These are phyloP conservation scores for Eupithecia insigniata DNA, from an alignment of 2,888 invertebrate genomes.

Conservation along the genomic window DNA sequence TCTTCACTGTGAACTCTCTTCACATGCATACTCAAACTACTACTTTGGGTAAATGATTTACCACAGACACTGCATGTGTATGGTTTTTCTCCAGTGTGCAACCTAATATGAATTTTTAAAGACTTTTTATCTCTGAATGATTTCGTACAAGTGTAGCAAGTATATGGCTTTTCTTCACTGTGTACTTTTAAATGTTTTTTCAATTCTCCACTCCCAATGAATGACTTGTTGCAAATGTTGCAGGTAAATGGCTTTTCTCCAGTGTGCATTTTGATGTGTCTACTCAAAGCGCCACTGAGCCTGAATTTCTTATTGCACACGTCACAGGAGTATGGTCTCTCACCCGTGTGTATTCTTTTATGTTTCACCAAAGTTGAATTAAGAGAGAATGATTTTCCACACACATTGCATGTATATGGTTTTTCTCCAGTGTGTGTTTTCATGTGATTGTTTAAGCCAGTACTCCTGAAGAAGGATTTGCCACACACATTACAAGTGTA, in stretches of 20 bases:
- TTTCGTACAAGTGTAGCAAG: conserved; percentile 25
- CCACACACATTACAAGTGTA: conserved; percentile 21
- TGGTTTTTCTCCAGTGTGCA: conserved; percentile 29
- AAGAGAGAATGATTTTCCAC: conserved; percentile 17
- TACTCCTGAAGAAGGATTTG: conserved; percentile 26
- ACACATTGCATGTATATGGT: conserved; percentile 25
- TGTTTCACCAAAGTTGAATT: conserved; percentile 22
- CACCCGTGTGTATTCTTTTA: conserved; percentile 28
- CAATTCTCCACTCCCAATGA: conserved; percentile 22
- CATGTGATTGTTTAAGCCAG: conserved; percentile 23
- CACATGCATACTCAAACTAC: conserved; percentile 25
- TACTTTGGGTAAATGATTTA: conserved; percentile 27
- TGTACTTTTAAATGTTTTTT: conserved; percentile 27
- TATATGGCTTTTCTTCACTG: conserved; percentile 22
- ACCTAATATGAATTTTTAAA: conserved; percentile 23
- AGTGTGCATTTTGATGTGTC: conserved; percentile 28
- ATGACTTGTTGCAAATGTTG: conserved; percentile 24
- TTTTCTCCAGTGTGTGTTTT: conserved; percentile 26
- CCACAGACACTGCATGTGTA: conserved; percentile 25
- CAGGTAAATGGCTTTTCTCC: conserved; percentile 29
- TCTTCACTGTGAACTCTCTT: conserved; percentile 30
- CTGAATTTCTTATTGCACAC: conserved; percentile 25
- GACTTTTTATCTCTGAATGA: conserved; percentile 24
- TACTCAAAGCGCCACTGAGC: conserved; percentile 23
- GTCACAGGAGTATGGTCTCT: conserved; percentile 23